Conservation (phyloP, 2,797 vertebrate species). For the Alauda arvensis region DNA sequence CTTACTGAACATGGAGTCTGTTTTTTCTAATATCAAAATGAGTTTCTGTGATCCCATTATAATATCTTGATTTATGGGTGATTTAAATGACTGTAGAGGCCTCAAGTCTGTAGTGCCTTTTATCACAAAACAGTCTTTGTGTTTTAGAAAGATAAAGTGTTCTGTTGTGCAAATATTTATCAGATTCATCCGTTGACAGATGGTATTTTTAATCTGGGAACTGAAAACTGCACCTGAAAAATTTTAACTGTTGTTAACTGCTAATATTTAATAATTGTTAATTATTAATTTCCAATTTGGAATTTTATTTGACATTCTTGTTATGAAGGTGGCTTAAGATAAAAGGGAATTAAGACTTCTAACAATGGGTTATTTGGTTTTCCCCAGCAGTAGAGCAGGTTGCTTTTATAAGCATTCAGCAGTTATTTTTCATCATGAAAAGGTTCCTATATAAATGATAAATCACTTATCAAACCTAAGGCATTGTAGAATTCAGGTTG, state of each 20-base stretch:
- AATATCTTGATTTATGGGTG: not conserved
- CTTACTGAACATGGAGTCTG: not conserved
- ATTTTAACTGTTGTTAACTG: not conserved
- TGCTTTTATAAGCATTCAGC: conserved; percentile 16
- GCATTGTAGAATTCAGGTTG: not conserved
- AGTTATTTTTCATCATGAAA: not conserved
- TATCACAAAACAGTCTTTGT: not conserved
- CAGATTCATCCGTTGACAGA: not conserved
- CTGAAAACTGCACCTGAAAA: conserved; percentile 6
- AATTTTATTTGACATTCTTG: not conserved
- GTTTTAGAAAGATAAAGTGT: conserved; percentile 11
- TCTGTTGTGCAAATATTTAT: not conserved
- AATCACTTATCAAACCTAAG: not conserved
- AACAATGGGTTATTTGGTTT: conserved; percentile 48
- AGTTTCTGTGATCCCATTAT: not conserved
- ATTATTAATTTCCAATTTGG: conserved; percentile 32
- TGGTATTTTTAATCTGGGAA: not conserved
- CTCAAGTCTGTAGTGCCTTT: not conserved
- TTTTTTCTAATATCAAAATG: not conserved
- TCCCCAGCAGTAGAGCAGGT: conserved; percentile 6
- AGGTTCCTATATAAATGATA: not conserved
- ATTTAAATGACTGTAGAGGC: not conserved
- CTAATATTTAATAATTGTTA: not conserved
- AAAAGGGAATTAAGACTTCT: conserved; percentile 43
- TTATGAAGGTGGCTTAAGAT: not conserved